These are phyloP conservation scores for Mormyrus lacerda DNA, from an alignment of 2,113 vertebrate species.

Conservation along the genomic window DNA sequence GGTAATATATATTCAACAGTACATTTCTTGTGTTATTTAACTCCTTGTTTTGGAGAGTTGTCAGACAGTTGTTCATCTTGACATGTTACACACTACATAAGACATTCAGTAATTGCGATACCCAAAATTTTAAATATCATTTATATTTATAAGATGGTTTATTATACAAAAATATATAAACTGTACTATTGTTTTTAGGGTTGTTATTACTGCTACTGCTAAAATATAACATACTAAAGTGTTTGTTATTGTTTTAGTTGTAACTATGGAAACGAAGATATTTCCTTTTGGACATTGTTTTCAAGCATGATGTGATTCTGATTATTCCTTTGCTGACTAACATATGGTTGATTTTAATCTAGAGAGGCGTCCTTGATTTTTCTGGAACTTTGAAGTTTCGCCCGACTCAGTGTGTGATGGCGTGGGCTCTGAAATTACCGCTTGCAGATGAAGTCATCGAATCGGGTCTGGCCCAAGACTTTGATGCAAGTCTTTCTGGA, in stretches of 20 bases:
- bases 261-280: not conserved
- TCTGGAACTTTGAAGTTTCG: slow-evolving; percentile 21
- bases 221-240: not conserved
- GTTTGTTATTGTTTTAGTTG: not conserved
- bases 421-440: slow-evolving; percentile 91
- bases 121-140: not conserved
- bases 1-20: not conserved
- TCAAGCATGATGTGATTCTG: not conserved
- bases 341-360: not conserved
- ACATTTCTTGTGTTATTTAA: not conserved
- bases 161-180: not conserved
- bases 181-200: not conserved
- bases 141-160: not conserved
- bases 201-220: not conserved
- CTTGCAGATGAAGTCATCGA: slow-evolving; percentile 96
- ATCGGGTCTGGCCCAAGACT: slow-evolving; percentile 92
- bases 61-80: not conserved
- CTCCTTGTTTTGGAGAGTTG: not conserved
- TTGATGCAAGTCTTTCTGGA: slow-evolving; percentile 92
- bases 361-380: slow-evolving; percentile 15
- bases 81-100: not conserved
- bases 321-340: not conserved
- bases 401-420: slow-evolving; percentile 63
- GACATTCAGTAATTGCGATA: not conserved
- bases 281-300: not conserved